Evolutionary conservation across 1,140 invertebrate species (phyloP).

Genomic region (Leptinotarsa defecta): DNA sequence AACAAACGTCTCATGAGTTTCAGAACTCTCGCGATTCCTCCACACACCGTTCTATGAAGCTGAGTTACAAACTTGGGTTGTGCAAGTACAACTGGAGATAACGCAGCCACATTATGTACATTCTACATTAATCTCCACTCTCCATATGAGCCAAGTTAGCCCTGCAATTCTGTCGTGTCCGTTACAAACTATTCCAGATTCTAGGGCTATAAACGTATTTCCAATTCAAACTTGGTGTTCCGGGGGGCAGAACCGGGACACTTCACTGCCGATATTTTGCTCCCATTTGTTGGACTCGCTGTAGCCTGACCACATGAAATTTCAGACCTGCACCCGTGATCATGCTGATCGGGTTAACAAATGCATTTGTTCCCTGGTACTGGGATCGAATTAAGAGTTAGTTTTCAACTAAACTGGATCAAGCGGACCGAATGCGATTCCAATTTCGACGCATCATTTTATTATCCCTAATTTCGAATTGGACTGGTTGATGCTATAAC

Average conservation of each 20-base stretch:
- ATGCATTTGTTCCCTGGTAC: conserved; percentile 14
- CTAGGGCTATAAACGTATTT: conserved; percentile 20
- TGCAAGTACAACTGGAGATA: not conserved
- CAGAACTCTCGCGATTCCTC: too few relatives aligned
- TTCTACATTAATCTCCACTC: conserved; percentile 4
- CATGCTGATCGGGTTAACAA: conserved; percentile 18
- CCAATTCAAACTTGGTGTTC: conserved; percentile 21
- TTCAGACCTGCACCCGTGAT: not conserved
- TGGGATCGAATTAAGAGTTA: conserved; percentile 12
- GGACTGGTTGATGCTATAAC: conserved; percentile 12
- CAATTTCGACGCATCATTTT: conserved; percentile 17
- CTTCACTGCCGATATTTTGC: not conserved
- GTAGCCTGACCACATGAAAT: conserved; percentile 14
- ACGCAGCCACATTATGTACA: conserved; percentile 16
- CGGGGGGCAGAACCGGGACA: conserved; percentile 7
- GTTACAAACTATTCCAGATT: conserved; percentile 14
- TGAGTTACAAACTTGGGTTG: not conserved
- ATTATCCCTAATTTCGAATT: conserved; percentile 23
- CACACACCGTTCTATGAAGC: too few relatives aligned
- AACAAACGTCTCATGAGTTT: too few relatives aligned
- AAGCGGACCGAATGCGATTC: conserved; percentile 14
- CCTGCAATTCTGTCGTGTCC: conserved; percentile 12
- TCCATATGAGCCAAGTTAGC: conserved; percentile 17
- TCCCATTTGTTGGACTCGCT: not conserved
- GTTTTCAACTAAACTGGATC: conserved; percentile 26